These are phyloP conservation scores for Antedon mediterranea DNA, from an alignment of 53 echinoderm and acorn worm species.

Conservation along the genomic window DNA sequence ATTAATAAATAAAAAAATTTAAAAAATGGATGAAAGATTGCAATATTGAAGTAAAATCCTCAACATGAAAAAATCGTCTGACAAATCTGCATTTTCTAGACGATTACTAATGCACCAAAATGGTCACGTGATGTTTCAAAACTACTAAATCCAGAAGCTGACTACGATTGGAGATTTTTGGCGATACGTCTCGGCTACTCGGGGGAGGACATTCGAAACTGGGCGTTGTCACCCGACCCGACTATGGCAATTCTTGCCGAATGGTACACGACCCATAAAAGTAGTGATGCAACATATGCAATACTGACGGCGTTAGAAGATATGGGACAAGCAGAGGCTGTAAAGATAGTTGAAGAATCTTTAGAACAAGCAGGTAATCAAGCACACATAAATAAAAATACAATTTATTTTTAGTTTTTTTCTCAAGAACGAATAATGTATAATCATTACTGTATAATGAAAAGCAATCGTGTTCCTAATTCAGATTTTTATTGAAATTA, in stretches of 20 bases:
- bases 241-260: conserved; percentile 83
- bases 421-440: no score
- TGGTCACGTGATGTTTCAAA: conserved; percentile 88
- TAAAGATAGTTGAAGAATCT: conserved; percentile 51
- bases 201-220: conserved; percentile 79
- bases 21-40: no score
- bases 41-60: no score
- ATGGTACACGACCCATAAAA: conserved; percentile 93
- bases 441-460: not conserved
- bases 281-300: conserved; percentile 87
- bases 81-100: conserved; percentile 19
- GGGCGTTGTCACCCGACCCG: conserved; percentile 88
- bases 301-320: conserved; percentile 75
- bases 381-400: no score
- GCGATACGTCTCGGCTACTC: conserved; percentile 89
- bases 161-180: conserved; percentile 78
- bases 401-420: no score
- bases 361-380: conserved; percentile 75
- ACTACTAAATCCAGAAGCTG: conserved; percentile 69
- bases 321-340: conserved; percentile 76
- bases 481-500: not conserved
- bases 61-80: no score
- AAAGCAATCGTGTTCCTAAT: not conserved
- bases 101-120: conserved; percentile 79
- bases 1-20: no score